Evolutionary conservation across 2,888 invertebrate genomes (phyloP).

Genomic region (Scaptomyza parva): DNA sequence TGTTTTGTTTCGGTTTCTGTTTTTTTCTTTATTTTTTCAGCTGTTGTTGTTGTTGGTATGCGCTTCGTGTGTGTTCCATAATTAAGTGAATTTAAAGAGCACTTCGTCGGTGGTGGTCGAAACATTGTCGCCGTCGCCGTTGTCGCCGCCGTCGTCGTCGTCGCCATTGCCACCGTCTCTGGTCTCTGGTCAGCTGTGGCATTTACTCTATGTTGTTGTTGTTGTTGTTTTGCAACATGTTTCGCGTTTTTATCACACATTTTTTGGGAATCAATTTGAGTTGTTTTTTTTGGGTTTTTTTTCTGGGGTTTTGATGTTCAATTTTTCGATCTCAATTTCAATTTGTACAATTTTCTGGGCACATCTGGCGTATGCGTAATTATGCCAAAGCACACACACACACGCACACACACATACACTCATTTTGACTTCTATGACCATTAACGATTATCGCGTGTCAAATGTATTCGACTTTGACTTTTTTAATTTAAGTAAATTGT

Average conservation of each 20-base stretch:
- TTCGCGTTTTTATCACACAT: slow-evolving; percentile 70
- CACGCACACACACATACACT: slow-evolving; percentile 12
- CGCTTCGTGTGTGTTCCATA: slow-evolving; percentile 84
- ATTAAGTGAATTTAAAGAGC: slow-evolving; percentile 83
- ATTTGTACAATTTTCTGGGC: slow-evolving; percentile 20
- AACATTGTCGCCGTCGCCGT: slow-evolving; percentile 53
- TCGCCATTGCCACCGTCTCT: slow-evolving; percentile 56
- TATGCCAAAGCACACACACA: slow-evolving; percentile 31
- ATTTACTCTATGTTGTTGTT: slow-evolving; percentile 26
- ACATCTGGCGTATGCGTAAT: slow-evolving; percentile 76
- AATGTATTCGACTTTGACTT: slow-evolving; percentile 61
- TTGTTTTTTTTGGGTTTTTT: slow-evolving; percentile 16
- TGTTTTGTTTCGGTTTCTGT: background rate
- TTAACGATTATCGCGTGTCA: slow-evolving; percentile 73
- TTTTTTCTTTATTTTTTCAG: slow-evolving; percentile 25
- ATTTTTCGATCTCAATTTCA: slow-evolving; percentile 43
- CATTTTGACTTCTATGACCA: slow-evolving; percentile 24
- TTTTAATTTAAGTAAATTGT: slow-evolving; percentile 77
- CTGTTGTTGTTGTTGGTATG: slow-evolving; percentile 55
- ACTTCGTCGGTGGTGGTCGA: slow-evolving; percentile 72
- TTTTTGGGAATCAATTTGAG: slow-evolving; percentile 40
- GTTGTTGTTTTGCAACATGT: slow-evolving; percentile 63
- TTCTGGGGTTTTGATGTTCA: slow-evolving; percentile 33
- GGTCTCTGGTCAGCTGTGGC: slow-evolving; percentile 21
- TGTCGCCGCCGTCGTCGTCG: slow-evolving; percentile 53